Evolutionary conservation across 2,888 invertebrate species (phyloP), one percentile per base, ranked within the genome.

Genomic region (Blastobasis adustella): DNA sequence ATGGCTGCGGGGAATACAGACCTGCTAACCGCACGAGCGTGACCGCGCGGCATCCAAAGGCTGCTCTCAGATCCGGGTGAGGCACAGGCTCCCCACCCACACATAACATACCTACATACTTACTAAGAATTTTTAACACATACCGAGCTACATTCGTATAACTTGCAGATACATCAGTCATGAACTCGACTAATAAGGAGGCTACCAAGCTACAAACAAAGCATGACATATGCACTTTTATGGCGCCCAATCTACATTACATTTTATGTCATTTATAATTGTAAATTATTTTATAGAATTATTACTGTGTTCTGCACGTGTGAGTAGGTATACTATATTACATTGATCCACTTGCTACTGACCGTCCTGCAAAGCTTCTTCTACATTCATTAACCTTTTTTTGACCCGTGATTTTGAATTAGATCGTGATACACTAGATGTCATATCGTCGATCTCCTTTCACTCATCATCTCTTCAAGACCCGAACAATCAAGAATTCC

Each of bases 121-220:
- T 63, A 69, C 67, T 58, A 63, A 66, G 66, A 73, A 69, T 67
- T 65, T 65, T 69, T 62, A 53, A 59, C 53, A 67, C 71, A 79
- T 74, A 65, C 73, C 66, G 60, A 56, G 51, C 66, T 65, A 65
- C 63, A 68, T 69, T 58, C 57, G 67, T 59, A 59, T 50, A 54
- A 54, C 59, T 59, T 60, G 64, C 57, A 60, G 50, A 57, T 62
- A 60, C 53, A 53, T 59, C 57, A 59, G 62, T 60, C 44, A 47
- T 65, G 65, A 63, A 63, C 61, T 67, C 61, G 61, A 65, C 67
- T 65, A 69, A 73, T 60, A 66, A 52, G 65, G 62, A 50, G 54
- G 23, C 23, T 23, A 58, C 56, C 56, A 51, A 61, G 59, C 62
- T 65, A 59, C 62, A 60, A 51, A 62, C 56, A 61, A 58, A 44